phyloP scores from a whole-genome alignment of 2,113 vertebrate genomes.

The Ophiodon elongatus region DNA sequence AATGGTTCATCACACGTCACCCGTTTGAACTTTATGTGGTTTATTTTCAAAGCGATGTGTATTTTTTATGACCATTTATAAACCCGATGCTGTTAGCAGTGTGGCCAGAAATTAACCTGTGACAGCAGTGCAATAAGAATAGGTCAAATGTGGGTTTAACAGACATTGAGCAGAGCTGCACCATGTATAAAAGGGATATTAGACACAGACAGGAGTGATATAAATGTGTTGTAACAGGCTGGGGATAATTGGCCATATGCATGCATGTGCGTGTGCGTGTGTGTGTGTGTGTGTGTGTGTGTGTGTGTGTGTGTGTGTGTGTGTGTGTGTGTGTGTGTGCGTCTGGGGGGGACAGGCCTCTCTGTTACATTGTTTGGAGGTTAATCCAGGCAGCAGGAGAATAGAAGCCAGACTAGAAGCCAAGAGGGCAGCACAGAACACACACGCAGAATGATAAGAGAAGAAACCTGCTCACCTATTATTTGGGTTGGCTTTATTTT shows the following conservation, averaged over 20 bases:
- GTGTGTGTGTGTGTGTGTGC: no score
- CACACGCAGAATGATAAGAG: not conserved
- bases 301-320: no score
- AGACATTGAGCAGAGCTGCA: not conserved
- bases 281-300: not conserved
- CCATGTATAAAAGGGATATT: slow-evolving; percentile 16
- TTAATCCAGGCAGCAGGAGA: slow-evolving; percentile 46
- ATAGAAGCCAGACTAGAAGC: slow-evolving; percentile 28
- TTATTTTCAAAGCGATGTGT: not conserved
- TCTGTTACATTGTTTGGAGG: slow-evolving; percentile 33
- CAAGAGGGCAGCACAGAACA: slow-evolving; percentile 1
- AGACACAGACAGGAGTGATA: slow-evolving; percentile 29
- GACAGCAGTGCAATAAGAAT: not conserved
- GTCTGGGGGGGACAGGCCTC: not conserved
- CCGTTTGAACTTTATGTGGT: not conserved
- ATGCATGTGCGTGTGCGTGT: slow-evolving; percentile 22
- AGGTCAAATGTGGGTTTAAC: slow-evolving; percentile 15
- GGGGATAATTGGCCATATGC: slow-evolving; percentile 53
- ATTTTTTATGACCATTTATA: not conserved
- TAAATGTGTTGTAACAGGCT: slow-evolving; percentile 43
- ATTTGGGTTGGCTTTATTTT: not conserved
- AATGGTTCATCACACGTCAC: not conserved
- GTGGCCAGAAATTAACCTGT: not conserved
- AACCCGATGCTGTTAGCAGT: not conserved
- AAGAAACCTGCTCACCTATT: no score